Conservation (phyloP, 2,113 vertebrate genomes). For the Rallus limicola region DNA sequence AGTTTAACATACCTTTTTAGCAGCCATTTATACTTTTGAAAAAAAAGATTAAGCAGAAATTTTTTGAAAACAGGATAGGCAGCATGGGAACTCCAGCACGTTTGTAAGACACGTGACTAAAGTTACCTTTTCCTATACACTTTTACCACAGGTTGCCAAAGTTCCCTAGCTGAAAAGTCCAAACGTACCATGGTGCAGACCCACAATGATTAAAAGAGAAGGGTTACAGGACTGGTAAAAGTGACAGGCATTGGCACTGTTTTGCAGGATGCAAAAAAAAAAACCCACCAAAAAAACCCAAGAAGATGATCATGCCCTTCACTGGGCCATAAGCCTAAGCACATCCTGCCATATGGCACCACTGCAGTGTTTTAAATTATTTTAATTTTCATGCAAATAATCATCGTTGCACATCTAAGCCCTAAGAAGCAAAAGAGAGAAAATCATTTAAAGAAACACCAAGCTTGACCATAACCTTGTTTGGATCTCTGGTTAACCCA, state of each 20-base stretch:
- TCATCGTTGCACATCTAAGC: no score
- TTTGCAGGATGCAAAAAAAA: background rate
- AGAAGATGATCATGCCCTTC: background rate
- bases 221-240: background rate
- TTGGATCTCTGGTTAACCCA: background rate
- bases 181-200: background rate
- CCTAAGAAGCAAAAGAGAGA: no score
- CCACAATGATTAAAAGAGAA: background rate
- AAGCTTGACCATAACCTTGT: background rate
- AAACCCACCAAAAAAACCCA: no score
- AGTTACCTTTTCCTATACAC: background rate
- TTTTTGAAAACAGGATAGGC: background rate
- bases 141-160: background rate
- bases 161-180: background rate
- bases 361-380: background rate
- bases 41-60: background rate
- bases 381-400: background rate
- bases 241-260: background rate
- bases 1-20: background rate
- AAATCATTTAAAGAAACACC: no score
- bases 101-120: background rate
- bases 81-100: background rate
- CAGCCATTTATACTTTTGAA: background rate
- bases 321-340: background rate
- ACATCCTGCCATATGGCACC: background rate